phyloP scores from a whole-genome alignment of 1,140 invertebrate species.

The Papilio machaon region DNA sequence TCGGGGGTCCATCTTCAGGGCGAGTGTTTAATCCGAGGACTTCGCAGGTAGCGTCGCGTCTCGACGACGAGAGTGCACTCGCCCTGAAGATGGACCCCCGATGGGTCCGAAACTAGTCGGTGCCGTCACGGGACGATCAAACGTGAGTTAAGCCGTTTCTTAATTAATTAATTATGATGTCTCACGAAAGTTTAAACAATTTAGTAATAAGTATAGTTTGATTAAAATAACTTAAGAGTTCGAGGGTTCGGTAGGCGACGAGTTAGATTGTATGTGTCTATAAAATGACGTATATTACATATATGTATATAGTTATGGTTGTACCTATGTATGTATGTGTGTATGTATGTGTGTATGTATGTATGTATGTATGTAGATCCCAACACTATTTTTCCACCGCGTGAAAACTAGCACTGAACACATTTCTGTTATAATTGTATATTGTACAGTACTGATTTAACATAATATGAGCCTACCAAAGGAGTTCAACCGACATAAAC shows the following conservation, averaged over 20 bases:
- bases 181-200: too few relatives aligned
- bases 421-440: background rate
- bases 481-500: background rate
- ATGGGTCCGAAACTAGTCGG: too few relatives aligned
- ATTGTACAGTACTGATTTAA: background rate
- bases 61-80: too few relatives aligned
- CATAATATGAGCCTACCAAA: background rate
- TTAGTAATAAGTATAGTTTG: too few relatives aligned
- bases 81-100: too few relatives aligned
- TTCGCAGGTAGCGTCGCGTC: too few relatives aligned
- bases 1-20: too few relatives aligned
- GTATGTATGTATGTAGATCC: slow-evolving; percentile 28
- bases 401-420: slow-evolving; percentile 13
- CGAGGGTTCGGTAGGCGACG: background rate
- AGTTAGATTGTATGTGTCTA: background rate
- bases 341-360: too few relatives aligned
- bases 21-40: too few relatives aligned
- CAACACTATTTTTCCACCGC: slow-evolving; percentile 36
- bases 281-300: background rate
- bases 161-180: too few relatives aligned
- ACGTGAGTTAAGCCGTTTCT: too few relatives aligned
- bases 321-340: background rate
- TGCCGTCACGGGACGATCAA: too few relatives aligned
- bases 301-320: background rate
- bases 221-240: background rate